A percentile compares a stretch with the other conserved stretches of the same genome.
phyloP scores from a whole-genome alignment of 1,140 invertebrate genomes.

The Carposina sasakii region DNA sequence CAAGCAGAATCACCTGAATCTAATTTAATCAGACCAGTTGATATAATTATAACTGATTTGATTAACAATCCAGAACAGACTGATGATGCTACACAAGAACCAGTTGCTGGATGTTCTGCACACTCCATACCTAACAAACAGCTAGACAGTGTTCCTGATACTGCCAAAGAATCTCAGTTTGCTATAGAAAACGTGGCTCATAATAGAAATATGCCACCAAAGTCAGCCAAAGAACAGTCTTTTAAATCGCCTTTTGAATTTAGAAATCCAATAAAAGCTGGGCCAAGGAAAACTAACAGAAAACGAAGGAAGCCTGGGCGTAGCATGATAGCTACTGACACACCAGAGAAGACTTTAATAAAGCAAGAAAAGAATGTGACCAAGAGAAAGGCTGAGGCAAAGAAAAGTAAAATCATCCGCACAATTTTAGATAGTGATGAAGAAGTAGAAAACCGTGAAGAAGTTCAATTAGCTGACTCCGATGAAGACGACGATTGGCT shows the following conservation, averaged over 20 bases:
- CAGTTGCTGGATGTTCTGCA: neutral
- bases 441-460: constrained; percentile 1
- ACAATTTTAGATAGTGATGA: constrained; percentile 14
- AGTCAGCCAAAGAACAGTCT: constrained; percentile 9
- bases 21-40: neutral
- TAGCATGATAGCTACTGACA: constrained; percentile 24
- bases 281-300: constrained; percentile 18
- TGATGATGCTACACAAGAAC: neutral
- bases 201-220: constrained; percentile 1
- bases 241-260: constrained; percentile 23
- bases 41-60: no score
- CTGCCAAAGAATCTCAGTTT: neutral
- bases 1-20: neutral
- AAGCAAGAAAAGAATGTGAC: constrained; percentile 10
- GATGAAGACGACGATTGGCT: constrained; percentile 5
- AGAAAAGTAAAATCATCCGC: no score
- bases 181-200: neutral
- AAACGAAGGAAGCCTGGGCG: constrained; percentile 19
- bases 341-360: constrained; percentile 25
- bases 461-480: constrained; percentile 5
- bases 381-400: neutral
- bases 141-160: neutral
- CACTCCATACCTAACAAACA: neutral
- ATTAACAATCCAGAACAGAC: neutral
- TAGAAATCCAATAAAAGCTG: constrained; percentile 19